phyloP scores from a whole-genome alignment of 2,113 vertebrate genomes.

The Alligator mississippiensis region DNA sequence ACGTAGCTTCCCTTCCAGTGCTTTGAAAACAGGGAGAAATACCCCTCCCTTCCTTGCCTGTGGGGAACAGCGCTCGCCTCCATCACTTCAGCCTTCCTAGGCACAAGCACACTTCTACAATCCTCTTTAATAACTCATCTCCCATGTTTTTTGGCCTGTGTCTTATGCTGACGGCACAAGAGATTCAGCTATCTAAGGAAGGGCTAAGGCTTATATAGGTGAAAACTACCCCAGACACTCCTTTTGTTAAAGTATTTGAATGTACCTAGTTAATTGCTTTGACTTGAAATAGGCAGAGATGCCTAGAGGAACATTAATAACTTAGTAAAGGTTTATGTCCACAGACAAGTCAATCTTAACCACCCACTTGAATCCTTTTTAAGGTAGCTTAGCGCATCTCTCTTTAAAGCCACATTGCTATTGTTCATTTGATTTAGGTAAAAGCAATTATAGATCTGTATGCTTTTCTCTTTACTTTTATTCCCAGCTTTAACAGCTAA shows the following conservation, averaged over 20 bases:
- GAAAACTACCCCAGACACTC: not conserved
- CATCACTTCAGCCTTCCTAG: not conserved
- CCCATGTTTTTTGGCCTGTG: not conserved
- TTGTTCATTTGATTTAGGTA: conserved; percentile 47
- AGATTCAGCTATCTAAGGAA: not conserved
- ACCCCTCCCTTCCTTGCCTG: too few relatives aligned
- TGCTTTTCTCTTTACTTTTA: conserved; percentile 54
- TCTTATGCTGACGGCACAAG: not conserved
- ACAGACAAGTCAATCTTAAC: not conserved
- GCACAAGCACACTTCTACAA: not conserved
- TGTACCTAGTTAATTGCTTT: not conserved
- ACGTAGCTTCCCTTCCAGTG: too few relatives aligned
- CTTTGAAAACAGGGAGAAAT: too few relatives aligned
- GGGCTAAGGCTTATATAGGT: not conserved
- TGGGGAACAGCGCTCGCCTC: too few relatives aligned
- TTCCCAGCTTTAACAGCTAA: conserved; percentile 63
- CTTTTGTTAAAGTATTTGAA: not conserved
- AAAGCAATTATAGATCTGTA: conserved; percentile 65
- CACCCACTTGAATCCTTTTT: not conserved
- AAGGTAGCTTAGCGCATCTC: not conserved
- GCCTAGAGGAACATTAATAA: not conserved
- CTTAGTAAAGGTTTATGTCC: not conserved
- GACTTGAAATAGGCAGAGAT: not conserved
- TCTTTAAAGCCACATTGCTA: conserved; percentile 1
- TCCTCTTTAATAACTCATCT: not conserved